Evolutionary conservation across 2,797 vertebrate genomes (phyloP).

Genomic region (Falco novaeseelandiae): DNA sequence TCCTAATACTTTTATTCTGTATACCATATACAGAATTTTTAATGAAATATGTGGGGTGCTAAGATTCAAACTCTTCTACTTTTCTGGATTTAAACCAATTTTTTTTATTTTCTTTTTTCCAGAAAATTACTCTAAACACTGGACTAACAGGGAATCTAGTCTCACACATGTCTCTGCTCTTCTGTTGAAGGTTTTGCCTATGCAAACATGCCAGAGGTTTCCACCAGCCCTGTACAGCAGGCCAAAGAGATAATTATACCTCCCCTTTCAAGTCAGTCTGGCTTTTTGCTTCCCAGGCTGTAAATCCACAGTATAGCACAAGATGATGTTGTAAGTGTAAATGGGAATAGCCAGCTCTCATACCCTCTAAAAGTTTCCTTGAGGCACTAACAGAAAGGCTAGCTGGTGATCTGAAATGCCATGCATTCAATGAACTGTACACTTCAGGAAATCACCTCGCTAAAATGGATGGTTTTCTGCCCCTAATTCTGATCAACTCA

Average conservation of each 20-base stretch:
- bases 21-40: not conserved
- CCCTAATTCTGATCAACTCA: not conserved
- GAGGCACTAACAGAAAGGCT: not conserved
- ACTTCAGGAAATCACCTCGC: not conserved
- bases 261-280: not conserved
- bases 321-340: not conserved
- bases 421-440: not conserved
- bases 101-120: not conserved
- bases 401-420: not conserved
- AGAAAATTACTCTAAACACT: not conserved
- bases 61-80: not conserved
- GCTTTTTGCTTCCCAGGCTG: not conserved
- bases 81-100: not conserved
- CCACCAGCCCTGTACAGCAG: not conserved
- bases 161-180: not conserved
- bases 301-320: not conserved
- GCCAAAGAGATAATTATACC: rapidly evolving
- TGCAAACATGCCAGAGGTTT: not conserved
- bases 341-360: not conserved
- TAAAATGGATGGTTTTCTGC: not conserved
- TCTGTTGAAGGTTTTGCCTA: not conserved
- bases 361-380: not conserved
- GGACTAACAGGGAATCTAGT: not conserved
- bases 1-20: not conserved
- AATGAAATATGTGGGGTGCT: not conserved